A percentile compares a stretch with the other conserved stretches of the same genome.
phyloP scores from a whole-genome alignment of 1,140 invertebrate species.

The Aphelenchoides besseyi region DNA sequence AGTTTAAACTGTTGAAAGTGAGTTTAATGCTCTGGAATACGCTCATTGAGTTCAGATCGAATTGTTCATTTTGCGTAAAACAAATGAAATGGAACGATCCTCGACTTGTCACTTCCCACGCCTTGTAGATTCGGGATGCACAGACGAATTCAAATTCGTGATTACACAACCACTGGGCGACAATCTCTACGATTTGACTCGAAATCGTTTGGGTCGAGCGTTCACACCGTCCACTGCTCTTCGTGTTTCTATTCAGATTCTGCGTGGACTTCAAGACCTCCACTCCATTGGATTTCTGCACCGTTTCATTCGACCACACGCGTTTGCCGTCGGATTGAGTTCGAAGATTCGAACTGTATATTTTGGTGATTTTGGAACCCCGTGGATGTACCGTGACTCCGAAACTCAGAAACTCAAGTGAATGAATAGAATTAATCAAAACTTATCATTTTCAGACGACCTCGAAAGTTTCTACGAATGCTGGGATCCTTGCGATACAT shows the following conservation, averaged over 20 bases:
- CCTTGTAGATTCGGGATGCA: constrained; percentile 27
- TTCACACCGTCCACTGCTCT: constrained; percentile 30
- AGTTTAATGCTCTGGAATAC: background rate
- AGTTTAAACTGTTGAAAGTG: constrained; percentile 30
- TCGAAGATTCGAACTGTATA: constrained; percentile 17
- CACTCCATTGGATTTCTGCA: constrained; percentile 22
- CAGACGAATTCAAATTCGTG: constrained; percentile 29
- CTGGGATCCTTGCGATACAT: background rate
- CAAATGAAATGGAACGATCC: background rate
- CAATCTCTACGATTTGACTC: constrained; percentile 36
- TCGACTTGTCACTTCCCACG: constrained; percentile 16
- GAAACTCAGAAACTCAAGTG: background rate
- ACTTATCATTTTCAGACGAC: background rate
- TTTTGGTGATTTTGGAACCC: constrained; percentile 13
- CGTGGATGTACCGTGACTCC: background rate
- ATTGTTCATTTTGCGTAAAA: constrained; percentile 25
- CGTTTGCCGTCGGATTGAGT: constrained; percentile 20
- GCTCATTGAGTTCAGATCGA: constrained; percentile 18
- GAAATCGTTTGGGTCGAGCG: constrained; percentile 11
- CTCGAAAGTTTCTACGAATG: background rate
- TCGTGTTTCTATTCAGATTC: constrained; percentile 23
- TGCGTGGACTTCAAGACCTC: constrained; percentile 1
- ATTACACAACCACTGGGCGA: constrained; percentile 31
- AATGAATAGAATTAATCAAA: background rate
- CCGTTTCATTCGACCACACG: constrained; percentile 22